Evolutionary conservation across 2,113 vertebrate genomes (phyloP), one percentile per base, ranked within the genome.

Genomic region (Hippocampus comes): DNA sequence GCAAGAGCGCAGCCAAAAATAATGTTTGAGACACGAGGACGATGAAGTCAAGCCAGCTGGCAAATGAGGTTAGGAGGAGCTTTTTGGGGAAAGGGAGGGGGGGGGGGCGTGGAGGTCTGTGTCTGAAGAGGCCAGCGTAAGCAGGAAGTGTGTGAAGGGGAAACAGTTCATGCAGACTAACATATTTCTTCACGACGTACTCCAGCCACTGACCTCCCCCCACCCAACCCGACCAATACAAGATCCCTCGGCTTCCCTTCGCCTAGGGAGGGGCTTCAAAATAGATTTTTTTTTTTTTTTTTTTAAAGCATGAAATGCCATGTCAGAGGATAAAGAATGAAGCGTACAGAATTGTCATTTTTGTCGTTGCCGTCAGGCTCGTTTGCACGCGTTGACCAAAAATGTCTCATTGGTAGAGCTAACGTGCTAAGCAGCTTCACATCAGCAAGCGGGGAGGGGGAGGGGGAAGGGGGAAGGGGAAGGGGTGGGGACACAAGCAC

Each of bases 41-140:
- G 55, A 9, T 65, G 56, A 70, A 59, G 56, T 30, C 15, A 59
- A 59, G 56, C 73, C n/a, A 65, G 80, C 81, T 80, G 85, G 56
- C 56, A 87, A 91, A 88, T 89, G 74, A 89, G 79, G 77, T 85
- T 90, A 89, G 82, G 43, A 86, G 82, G 6, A 17, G 48, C 2
- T 49, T 71, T 81, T 75, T 67, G 73, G 68, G 56, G 67, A 67
- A 63, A 70, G 71, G 67, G 49, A 57, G 59, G 68, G 34, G 18
- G 34, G 5, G 68, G 67, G 71, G 75, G 34, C 68, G 79, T 82
- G 14, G 11, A 12, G 56, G 23, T 12, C 3, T 27, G 11, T 59
- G 56, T 14, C 56, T 27, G 23, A 59, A 84, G 84, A 55, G 78
- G 82, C 79, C 83, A 84, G 8, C n/a, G 10, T 56, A n/a, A n/a